Evolutionary conservation across 2,113 vertebrate genomes (phyloP).

Genomic region (Gavialis gangeticus): DNA sequence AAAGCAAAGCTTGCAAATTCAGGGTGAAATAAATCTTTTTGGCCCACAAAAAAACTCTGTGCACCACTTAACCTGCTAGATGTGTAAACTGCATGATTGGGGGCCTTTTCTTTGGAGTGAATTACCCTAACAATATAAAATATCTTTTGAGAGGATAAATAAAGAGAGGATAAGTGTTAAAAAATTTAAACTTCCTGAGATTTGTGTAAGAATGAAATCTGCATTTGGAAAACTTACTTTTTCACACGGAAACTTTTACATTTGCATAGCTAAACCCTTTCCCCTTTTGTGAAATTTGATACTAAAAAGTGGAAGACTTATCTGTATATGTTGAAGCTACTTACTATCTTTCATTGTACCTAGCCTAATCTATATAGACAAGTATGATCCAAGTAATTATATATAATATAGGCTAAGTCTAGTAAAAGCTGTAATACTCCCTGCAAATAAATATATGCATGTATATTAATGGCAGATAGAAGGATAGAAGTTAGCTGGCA

Average conservation of each 20-base stretch:
- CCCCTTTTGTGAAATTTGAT: constrained; percentile 17
- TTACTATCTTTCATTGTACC: not conserved
- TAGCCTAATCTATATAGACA: not conserved
- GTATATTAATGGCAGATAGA: not conserved
- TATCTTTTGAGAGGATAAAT: constrained; percentile 43
- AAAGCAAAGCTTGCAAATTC: not conserved
- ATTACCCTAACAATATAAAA: not conserved
- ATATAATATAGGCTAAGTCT: not conserved
- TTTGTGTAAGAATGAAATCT: constrained; percentile 25
- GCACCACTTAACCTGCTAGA: not conserved
- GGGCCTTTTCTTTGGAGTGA: not conserved
- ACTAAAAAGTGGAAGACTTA: constrained; percentile 37
- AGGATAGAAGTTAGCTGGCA: not conserved
- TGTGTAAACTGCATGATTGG: not conserved
- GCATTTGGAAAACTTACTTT: not conserved
- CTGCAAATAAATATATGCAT: not conserved
- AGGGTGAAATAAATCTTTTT: not conserved
- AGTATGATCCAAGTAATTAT: not conserved
- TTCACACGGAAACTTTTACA: not conserved
- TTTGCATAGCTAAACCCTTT: not conserved
- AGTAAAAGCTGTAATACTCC: too few species aligned
- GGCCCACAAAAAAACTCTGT: not conserved
- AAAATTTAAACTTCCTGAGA: constrained; percentile 33
- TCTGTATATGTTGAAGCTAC: not conserved
- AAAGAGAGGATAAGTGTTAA: not conserved